These are phyloP conservation scores for Gallirallus australis DNA, from an alignment of 2,797 vertebrate species.

Conservation along the genomic window DNA sequence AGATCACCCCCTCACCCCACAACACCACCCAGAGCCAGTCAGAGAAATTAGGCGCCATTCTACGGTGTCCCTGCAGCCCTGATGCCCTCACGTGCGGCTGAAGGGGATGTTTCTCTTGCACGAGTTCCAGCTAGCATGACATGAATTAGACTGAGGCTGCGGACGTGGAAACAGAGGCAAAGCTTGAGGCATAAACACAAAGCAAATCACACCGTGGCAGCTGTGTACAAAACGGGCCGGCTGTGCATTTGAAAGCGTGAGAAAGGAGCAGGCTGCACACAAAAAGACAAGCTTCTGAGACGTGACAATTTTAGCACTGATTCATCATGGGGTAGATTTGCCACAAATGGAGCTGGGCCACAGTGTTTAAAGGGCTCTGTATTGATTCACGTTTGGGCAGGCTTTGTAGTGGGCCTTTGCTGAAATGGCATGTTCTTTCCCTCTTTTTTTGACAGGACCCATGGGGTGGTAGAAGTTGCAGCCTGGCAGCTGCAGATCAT, in stretches of 20 bases:
- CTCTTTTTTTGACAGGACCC: neutral
- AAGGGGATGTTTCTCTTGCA: neutral
- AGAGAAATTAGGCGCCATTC: neutral
- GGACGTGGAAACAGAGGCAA: slow-evolving; percentile 3
- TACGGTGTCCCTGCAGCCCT: neutral
- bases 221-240: slow-evolving; percentile 26
- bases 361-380: neutral
- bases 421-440: neutral
- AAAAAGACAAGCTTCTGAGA: slow-evolving; percentile 26
- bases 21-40: neutral
- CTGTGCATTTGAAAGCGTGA: slow-evolving; percentile 37
- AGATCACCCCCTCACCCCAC: neutral
- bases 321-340: slow-evolving; percentile 1
- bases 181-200: slow-evolving; percentile 52
- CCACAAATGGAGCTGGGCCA: neutral
- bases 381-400: neutral
- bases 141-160: neutral
- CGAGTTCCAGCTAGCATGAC: neutral
- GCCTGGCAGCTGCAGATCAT: neutral
- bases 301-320: slow-evolving; percentile 19
- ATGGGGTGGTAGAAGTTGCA: neutral
- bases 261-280: slow-evolving; percentile 40
- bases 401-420: neutral
- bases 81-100: neutral
- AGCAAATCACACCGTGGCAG: slow-evolving; percentile 38